A percentile compares a stretch with the other conserved stretches of the same genome.
Evolutionary conservation across 2,113 vertebrate genomes (phyloP).

Genomic region (Aspidoscelis tigris): DNA sequence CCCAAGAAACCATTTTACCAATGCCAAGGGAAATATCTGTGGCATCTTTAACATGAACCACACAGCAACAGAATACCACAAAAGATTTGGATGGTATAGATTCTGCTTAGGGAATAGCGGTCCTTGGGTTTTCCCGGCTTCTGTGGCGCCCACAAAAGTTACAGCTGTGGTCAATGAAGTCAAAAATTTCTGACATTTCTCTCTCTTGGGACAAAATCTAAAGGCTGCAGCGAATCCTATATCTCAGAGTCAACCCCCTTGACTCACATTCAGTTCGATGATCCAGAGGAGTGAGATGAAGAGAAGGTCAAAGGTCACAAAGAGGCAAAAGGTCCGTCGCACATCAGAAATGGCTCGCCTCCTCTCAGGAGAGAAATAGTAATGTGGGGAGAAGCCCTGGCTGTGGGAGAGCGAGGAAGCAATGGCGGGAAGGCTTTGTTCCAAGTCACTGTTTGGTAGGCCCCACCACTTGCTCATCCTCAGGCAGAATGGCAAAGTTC

Average conservation of each 20-base stretch:
- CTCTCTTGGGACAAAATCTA: not conserved
- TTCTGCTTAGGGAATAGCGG: not conserved
- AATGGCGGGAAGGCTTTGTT: constrained; percentile 88
- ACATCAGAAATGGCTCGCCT: constrained; percentile 90
- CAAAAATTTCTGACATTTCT: not conserved
- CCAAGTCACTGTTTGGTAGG: constrained; percentile 78
- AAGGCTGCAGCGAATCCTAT: not conserved
- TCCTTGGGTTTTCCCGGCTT: not conserved
- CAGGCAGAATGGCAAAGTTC: not conserved
- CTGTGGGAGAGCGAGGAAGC: constrained; percentile 87
- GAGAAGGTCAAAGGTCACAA: constrained; percentile 97
- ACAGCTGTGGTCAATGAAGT: not conserved
- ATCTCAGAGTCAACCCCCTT: not conserved
- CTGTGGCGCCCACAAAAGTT: too few species aligned
- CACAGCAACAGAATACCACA: not conserved
- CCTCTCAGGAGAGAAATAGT: constrained; percentile 73
- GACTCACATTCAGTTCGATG: constrained; percentile 92
- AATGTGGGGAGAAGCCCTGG: constrained; percentile 78
- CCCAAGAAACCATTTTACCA: too few species aligned
- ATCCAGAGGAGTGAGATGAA: constrained; percentile 97
- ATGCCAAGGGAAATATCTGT: not conserved
- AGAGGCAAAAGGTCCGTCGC: constrained; percentile 97
- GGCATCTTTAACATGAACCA: not conserved
- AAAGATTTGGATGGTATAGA: not conserved
- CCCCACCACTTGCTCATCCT: constrained; percentile 79